Evolutionary conservation across 1,140 invertebrate genomes (phyloP).

Genomic region (Drosophila subpulchrella): DNA sequence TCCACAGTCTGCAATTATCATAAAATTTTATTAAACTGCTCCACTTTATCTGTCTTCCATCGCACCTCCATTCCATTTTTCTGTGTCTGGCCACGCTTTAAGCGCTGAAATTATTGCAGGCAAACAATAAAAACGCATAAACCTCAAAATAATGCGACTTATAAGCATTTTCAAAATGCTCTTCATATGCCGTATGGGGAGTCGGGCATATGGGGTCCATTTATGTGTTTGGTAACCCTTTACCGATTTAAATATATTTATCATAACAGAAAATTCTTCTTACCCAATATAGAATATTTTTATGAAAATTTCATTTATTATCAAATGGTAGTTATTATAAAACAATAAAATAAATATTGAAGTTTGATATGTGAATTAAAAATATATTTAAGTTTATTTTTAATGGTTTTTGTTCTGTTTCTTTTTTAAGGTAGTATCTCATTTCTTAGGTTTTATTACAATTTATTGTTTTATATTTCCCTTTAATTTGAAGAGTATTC

Average conservation of each 20-base stretch:
- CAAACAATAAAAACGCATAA: conserved; percentile 79
- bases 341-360: neutral
- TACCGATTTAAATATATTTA: neutral
- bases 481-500: neutral
- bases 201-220: neutral
- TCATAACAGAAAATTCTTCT: too few relatives aligned
- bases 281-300: too few relatives aligned
- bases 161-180: conserved; percentile 39
- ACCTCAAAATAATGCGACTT: conserved; percentile 72
- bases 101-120: conserved; percentile 73
- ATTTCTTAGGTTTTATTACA: too few relatives aligned
- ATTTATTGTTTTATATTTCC: too few relatives aligned
- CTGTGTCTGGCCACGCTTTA: conserved; percentile 62
- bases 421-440: too few relatives aligned
- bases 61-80: conserved; percentile 29
- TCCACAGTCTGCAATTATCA: conserved; percentile 67
- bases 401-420: too few relatives aligned
- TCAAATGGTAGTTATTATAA: too few relatives aligned
- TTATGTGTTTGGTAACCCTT: neutral
- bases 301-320: too few relatives aligned
- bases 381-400: too few relatives aligned
- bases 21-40: conserved; percentile 79
- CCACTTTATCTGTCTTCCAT: conserved; percentile 71
- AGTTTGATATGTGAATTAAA: neutral
- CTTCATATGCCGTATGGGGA: neutral